Evolutionary conservation across 2,888 invertebrate species (phyloP), one percentile per base, ranked within the genome.

Genomic region (Spilosoma lubricipeda): DNA sequence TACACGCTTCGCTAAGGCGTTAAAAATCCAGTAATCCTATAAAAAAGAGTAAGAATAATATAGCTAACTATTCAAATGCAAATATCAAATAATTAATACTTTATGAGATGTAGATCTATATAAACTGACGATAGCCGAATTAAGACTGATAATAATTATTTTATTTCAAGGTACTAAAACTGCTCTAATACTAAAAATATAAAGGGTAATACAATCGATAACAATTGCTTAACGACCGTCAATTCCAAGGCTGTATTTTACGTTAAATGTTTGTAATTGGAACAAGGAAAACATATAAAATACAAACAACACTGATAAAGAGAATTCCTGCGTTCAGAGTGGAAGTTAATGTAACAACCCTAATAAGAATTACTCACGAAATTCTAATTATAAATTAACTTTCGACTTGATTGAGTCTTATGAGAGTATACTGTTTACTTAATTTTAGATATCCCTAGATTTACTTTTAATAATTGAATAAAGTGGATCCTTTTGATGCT

Each of bases 201-300:
- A 59, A 59, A 45, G 45, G 20, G 36, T 20, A 59, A 42, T 27
- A 11, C 20, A 59, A 59, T 59, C 56, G 30, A 42, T 70, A 70
- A 42, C 27, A 63, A 70, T 70, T 70, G 56, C 23, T 70, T 63
- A 27, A 70, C 30, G 63, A 59, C 27, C 30, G 36, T 27, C 27
- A 70, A 63, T 63, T 63, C 30, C 30, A 63, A 63, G 63, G 39
- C 63, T 42, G 13, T 42, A 70, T 70, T 63, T 70, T 63, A 45
- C 30, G 42, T 45, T 36, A 70, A 42, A 42, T 18, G 13, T 70
- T 23, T 63, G 42, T 42, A 70, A 70, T 59, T 39, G 45, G 45
- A 33, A 63, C 70, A 59, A 70, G 42, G 63, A 70, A 63, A 70
- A 70, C 59, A 63, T 30, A 68, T 20, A 70, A 70, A 52, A 69